phyloP scores from a whole-genome alignment of 2,888 invertebrate species.

The Ochropleura plecta region DNA sequence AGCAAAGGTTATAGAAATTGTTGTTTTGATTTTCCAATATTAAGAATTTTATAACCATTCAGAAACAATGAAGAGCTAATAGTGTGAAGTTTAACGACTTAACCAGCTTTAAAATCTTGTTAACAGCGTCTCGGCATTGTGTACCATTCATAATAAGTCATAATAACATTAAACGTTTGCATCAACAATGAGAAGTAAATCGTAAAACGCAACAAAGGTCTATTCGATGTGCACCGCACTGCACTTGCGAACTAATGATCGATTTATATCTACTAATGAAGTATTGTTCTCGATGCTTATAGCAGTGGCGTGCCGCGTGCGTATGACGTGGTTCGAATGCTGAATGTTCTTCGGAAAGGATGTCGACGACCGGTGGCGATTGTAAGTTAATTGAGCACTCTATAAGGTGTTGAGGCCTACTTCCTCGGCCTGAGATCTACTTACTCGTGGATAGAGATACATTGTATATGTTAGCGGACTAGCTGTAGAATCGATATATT shows the following conservation, averaged over 20 bases:
- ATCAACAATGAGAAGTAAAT: constrained; percentile 49
- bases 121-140: constrained; percentile 1
- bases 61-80: neutral
- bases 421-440: neutral
- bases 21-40: neutral
- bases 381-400: constrained; percentile 42
- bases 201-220: constrained; percentile 31
- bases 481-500: too few relatives aligned
- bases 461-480: too few relatives aligned
- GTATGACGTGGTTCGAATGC: constrained; percentile 41
- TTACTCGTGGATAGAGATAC: too few relatives aligned
- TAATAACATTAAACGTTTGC: constrained; percentile 14
- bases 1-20: neutral
- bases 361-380: constrained; percentile 39
- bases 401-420: constrained; percentile 9
- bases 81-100: neutral
- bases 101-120: neutral
- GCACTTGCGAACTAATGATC: constrained; percentile 53
- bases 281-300: constrained; percentile 61
- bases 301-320: constrained; percentile 9
- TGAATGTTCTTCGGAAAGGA: constrained; percentile 22
- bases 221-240: constrained; percentile 36
- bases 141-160: neutral
- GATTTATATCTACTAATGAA: constrained; percentile 66
- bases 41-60: neutral